A percentile compares a stretch with the other conserved stretches of the same genome.
Conservation (phyloP, 2,888 invertebrate species). For the Thysanoteuthis rhombus region DNA sequence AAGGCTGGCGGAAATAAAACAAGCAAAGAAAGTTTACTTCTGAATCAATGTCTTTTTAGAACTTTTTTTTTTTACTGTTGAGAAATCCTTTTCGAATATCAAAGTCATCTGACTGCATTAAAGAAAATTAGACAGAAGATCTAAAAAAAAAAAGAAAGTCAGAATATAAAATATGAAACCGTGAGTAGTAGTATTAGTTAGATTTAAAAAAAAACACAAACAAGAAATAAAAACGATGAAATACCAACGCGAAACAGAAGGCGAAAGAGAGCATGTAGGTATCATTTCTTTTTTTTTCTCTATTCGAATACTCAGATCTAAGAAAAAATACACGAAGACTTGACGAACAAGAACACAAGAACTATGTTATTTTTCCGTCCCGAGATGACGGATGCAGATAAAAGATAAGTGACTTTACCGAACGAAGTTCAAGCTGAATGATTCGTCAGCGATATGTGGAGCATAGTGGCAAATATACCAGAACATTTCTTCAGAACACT, state of each 20-base stretch:
- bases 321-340: not conserved
- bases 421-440: not conserved
- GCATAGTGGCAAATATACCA: not conserved
- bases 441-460: not conserved
- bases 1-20: not conserved
- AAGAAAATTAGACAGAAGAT: not conserved
- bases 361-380: not conserved
- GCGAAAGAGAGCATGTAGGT: not conserved
- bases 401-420: not conserved
- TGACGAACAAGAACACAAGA: not conserved
- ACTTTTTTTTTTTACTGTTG: not conserved
- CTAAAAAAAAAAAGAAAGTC: not conserved
- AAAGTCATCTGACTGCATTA: constrained; percentile 12
- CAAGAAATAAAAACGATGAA: not conserved
- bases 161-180: not conserved
- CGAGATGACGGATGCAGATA: not conserved
- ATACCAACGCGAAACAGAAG: not conserved
- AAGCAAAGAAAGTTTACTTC: not conserved
- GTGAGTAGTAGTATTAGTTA: not conserved
- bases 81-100: not conserved
- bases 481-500: not conserved
- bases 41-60: not conserved
- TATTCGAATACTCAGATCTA: not conserved
- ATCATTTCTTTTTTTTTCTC: not conserved
- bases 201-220: not conserved